Evolutionary conservation across 2,888 invertebrate species (phyloP).

Genomic region (Schrankia costaestrigalis): DNA sequence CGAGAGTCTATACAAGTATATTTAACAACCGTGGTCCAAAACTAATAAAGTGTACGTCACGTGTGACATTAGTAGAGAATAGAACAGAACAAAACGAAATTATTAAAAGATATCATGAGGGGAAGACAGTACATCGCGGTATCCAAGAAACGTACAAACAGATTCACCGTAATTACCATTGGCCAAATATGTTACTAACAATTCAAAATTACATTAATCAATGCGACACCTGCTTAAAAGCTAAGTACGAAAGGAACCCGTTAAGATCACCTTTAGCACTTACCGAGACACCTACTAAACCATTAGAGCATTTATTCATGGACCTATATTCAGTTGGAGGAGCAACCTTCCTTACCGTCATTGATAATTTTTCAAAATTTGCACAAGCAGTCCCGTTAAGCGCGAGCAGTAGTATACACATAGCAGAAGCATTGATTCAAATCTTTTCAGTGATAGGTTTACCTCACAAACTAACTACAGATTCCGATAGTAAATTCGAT

Average conservation of each 20-base stretch:
- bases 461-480: background rate
- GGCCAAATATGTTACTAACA: background rate
- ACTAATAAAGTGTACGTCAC: no score
- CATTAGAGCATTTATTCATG: constrained; percentile 2
- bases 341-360: background rate
- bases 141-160: background rate
- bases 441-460: background rate
- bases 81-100: no score
- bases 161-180: background rate
- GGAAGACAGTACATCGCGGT: constrained; percentile 1
- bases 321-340: constrained; percentile 1
- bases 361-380: background rate
- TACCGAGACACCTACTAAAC: constrained; percentile 1
- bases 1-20: no score
- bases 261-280: constrained; percentile 2
- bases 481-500: background rate
- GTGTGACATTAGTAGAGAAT: no score
- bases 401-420: background rate
- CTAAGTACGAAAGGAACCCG: constrained; percentile 5
- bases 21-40: no score
- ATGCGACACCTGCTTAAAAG: constrained; percentile 1
- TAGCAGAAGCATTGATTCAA: background rate
- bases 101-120: background rate
- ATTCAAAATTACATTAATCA: background rate
- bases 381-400: background rate